Percentiles rank a stretch among this genome's conserved stretches.
These are phyloP conservation scores for Polydesmus complanatus DNA, from an alignment of 2,888 invertebrate species.

Conservation along the genomic window DNA sequence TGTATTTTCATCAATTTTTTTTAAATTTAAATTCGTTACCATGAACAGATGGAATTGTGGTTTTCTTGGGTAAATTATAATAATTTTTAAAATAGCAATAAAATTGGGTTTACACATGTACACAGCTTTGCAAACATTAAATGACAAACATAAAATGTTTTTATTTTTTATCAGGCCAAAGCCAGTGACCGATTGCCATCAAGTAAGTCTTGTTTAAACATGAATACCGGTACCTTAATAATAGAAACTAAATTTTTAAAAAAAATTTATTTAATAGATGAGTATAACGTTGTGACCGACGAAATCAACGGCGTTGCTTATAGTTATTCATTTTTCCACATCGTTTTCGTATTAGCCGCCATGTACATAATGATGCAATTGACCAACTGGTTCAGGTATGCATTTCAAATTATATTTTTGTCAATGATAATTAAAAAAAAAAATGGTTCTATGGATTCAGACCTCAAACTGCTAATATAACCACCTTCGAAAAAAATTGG, in stretches of 20 bases:
- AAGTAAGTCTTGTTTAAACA: background rate
- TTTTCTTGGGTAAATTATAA: too few species aligned
- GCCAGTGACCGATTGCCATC: background rate
- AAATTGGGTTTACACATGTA: too few species aligned
- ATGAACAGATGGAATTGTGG: too few species aligned
- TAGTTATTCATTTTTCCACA: conserved; percentile 37
- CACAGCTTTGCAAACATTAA: too few species aligned
- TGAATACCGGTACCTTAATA: too few species aligned
- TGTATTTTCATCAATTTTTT: too few species aligned
- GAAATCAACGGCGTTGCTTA: conserved; percentile 33
- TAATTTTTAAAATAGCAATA: too few species aligned
- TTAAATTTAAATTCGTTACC: too few species aligned
- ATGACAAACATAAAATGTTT: background rate
- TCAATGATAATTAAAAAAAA: too few species aligned
- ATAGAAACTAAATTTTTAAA: too few species aligned
- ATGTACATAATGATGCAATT: conserved; percentile 39
- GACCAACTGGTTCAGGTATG: conserved; percentile 38
- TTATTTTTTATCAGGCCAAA: background rate
- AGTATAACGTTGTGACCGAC: conserved; percentile 31
- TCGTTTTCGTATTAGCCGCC: conserved; percentile 33
- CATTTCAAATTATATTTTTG: background rate
- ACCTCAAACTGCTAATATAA: conserved; percentile 31
- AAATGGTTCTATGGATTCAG: conserved; percentile 22
- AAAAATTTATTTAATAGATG: too few species aligned
- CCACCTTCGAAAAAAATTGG: conserved; percentile 34